Conservation (phyloP, 2,113 vertebrate species). For the Orcinus orca region DNA sequence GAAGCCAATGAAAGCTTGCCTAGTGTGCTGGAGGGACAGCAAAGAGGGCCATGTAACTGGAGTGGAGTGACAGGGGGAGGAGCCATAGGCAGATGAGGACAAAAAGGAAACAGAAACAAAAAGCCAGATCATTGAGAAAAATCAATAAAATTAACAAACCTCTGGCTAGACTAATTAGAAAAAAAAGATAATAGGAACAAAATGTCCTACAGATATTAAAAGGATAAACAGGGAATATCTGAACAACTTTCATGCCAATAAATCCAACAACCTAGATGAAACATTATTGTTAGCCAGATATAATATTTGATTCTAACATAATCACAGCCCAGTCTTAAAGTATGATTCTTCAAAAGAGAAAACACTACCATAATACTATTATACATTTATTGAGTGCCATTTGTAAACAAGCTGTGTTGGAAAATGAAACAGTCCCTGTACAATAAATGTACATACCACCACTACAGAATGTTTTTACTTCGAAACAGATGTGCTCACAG, state of each 20-base stretch:
- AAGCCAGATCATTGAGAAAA: not conserved
- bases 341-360: constrained; percentile 19
- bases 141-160: not conserved
- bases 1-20: not conserved
- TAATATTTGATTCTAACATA: not conserved
- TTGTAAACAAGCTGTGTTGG: not conserved
- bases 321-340: not conserved
- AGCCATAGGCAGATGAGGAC: not conserved
- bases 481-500: not conserved
- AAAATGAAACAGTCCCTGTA: not conserved
- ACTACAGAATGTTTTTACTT: not conserved
- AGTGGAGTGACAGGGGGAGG: not conserved
- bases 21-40: not conserved
- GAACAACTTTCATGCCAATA: not conserved
- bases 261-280: constrained; percentile 14
- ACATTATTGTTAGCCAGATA: not conserved
- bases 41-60: not conserved
- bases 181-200: not conserved
- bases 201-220: not conserved
- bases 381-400: not conserved
- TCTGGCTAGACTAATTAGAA: not conserved
- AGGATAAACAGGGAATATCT: not conserved
- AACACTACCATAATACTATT: not conserved
- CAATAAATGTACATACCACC: not conserved
- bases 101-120: constrained; percentile 31